Percentiles rank a stretch among this genome's conserved stretches.
Conservation (phyloP, 23 tunicate genomes). For the Halocynthia aurantium region DNA sequence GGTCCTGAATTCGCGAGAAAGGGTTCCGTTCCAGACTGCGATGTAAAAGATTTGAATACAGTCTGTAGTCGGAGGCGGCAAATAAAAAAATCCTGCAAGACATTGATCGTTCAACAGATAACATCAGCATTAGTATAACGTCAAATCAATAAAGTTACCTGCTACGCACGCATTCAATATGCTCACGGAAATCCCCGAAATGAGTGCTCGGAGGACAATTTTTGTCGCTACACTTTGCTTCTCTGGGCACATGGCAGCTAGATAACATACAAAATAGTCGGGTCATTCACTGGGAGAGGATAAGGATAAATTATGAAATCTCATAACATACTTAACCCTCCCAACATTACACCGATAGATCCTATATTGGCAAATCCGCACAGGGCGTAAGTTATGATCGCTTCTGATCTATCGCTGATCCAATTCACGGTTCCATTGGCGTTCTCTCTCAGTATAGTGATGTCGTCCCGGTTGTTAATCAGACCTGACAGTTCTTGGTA, state of each 20-base stretch:
- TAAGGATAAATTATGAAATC: neutral
- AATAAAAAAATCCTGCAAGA: neutral
- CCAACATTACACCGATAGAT: constrained; percentile 60
- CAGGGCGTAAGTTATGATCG: constrained; percentile 72
- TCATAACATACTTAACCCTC: constrained; percentile 48
- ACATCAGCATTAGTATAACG: no score
- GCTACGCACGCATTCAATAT: constrained; percentile 63
- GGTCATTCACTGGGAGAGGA: neutral
- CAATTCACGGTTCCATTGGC: constrained; percentile 39
- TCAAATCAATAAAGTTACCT: constrained; percentile 16
- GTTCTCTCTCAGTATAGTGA: constrained; percentile 31
- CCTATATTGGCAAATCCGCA: constrained; percentile 79
- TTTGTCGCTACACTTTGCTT: constrained; percentile 54
- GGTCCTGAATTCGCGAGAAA: neutral
- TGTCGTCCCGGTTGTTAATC: constrained; percentile 51
- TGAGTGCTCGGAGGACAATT: constrained; percentile 43
- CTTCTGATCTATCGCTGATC: constrained; percentile 65
- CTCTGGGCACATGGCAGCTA: constrained; percentile 45
- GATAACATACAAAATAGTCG: no score
- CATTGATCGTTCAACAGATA: neutral
- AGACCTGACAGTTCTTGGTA: constrained; percentile 45
- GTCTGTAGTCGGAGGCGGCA: constrained; percentile 8
- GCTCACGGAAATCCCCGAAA: constrained; percentile 55
- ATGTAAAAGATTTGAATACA: neutral
- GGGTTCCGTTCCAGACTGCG: neutral